phyloP scores from a whole-genome alignment of 2,797 vertebrate species.

The Zonotrichia albicollis region DNA sequence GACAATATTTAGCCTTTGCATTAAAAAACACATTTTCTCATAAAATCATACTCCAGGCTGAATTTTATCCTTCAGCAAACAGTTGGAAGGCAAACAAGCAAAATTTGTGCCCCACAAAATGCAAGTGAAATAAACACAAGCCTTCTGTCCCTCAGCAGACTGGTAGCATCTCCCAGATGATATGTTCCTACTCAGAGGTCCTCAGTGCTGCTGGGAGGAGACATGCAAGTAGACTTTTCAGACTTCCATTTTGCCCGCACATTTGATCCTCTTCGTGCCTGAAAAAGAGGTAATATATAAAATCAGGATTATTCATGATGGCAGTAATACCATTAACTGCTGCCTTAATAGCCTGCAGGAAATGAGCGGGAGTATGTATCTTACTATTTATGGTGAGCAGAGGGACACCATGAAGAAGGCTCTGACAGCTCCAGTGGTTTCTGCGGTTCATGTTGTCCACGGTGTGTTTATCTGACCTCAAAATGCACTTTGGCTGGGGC shows the following conservation, averaged over 20 bases:
- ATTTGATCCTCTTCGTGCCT: not conserved
- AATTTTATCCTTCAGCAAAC: not conserved
- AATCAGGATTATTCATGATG: not conserved
- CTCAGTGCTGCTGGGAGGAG: not conserved
- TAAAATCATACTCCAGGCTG: not conserved
- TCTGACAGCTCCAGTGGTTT: not conserved
- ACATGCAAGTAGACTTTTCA: not conserved
- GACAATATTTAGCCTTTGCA: not conserved
- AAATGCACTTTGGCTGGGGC: not conserved
- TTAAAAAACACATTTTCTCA: not conserved
- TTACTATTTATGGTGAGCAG: not conserved
- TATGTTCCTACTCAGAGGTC: not conserved
- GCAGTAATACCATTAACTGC: not conserved
- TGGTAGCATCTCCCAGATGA: not conserved
- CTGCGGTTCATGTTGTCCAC: rapidly evolving
- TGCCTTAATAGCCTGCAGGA: not conserved
- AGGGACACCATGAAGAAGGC: not conserved
- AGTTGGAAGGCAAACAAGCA: not conserved
- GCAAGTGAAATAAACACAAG: not conserved
- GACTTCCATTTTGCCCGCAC: not conserved
- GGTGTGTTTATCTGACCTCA: not conserved
- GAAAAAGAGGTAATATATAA: not conserved
- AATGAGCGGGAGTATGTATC: not conserved
- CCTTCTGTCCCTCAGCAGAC: not conserved
- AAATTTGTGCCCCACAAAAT: not conserved